phyloP scores from a whole-genome alignment of 2,113 vertebrate species.

The Erythrocercus mccallii region DNA sequence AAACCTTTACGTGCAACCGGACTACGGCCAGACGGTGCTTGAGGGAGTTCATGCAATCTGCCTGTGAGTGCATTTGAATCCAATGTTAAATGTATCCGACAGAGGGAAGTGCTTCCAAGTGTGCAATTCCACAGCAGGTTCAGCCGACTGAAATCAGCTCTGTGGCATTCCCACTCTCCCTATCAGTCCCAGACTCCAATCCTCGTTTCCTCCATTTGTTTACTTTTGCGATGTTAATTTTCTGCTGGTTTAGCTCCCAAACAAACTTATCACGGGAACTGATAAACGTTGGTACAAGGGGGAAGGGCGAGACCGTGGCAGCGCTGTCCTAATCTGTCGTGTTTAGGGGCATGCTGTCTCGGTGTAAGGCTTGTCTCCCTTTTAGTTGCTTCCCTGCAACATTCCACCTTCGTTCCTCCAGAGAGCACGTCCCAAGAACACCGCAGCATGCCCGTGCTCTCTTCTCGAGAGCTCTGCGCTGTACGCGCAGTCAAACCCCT shows the following conservation, averaged over 20 bases:
- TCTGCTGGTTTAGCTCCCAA: background rate
- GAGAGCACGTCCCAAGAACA: background rate
- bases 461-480: background rate
- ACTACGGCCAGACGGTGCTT: accelerated
- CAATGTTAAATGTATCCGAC: background rate
- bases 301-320: background rate
- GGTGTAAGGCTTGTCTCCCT: background rate
- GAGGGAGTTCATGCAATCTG: background rate
- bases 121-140: background rate
- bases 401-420: background rate
- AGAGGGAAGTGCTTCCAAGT: background rate
- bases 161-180: background rate
- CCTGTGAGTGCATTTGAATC: background rate
- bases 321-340: background rate
- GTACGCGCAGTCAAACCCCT: background rate
- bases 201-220: background rate
- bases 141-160: background rate
- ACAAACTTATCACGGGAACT: background rate
- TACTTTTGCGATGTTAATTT: background rate
- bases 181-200: background rate
- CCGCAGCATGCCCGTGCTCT: background rate
- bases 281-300: background rate
- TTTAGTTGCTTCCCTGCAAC: background rate
- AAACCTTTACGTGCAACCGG: background rate
- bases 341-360: accelerated